Evolutionary conservation across 2,888 invertebrate genomes (phyloP).

Genomic region (Pheosia tremula): DNA sequence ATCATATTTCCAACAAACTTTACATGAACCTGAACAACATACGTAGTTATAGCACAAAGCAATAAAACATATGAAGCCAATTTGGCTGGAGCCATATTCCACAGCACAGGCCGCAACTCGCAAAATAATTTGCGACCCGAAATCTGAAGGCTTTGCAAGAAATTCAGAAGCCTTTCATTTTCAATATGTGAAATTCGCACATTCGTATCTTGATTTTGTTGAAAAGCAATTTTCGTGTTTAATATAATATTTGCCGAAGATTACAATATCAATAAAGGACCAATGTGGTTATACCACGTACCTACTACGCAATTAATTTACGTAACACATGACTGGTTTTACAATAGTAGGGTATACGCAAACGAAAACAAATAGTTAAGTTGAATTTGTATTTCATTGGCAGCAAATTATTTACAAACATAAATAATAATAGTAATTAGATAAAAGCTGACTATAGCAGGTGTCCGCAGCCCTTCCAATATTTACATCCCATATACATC

Average conservation of each 20-base stretch:
- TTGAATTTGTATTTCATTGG: conserved; percentile 22
- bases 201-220: conserved; percentile 43
- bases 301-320: conserved; percentile 21
- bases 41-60: conserved; percentile 11
- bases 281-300: conserved; percentile 16
- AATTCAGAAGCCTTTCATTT: conserved; percentile 40
- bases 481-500: too few species aligned
- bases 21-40: neutral
- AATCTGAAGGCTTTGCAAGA: conserved; percentile 44
- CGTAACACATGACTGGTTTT: conserved; percentile 20
- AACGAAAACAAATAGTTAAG: conserved; percentile 14
- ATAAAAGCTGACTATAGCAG: too few species aligned
- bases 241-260: conserved; percentile 33
- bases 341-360: conserved; percentile 7
- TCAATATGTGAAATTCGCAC: conserved; percentile 29
- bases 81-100: conserved; percentile 31
- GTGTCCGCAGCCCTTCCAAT: too few species aligned
- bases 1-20: neutral
- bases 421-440: conserved; percentile 19
- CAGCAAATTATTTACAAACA: conserved; percentile 25
- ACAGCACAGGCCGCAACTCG: conserved; percentile 35
- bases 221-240: conserved; percentile 39
- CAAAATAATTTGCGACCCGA: conserved; percentile 42
- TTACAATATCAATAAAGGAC: conserved; percentile 28
- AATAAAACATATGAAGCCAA: conserved; percentile 17